Percentiles rank a stretch among this genome's conserved stretches.
Evolutionary conservation across 2,113 vertebrate species (phyloP).

Genomic region (Artemisiospiza belli): DNA sequence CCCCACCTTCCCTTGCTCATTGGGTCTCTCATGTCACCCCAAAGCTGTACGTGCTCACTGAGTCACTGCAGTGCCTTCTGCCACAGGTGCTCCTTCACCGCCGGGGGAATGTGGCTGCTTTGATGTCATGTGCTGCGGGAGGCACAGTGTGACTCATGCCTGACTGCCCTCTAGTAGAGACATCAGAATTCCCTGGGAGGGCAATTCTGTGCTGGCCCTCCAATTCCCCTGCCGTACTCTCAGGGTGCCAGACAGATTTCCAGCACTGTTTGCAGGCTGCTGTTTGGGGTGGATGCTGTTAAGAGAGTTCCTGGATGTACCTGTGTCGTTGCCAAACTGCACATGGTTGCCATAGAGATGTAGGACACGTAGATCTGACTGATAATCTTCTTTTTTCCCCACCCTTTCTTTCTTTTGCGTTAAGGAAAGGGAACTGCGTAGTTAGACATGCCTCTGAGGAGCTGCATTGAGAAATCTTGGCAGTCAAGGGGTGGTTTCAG

Average conservation of each 20-base stretch:
- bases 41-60: not conserved
- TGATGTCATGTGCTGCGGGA: not conserved
- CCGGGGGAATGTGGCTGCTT: not conserved
- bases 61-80: not conserved
- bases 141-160: not conserved
- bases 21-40: not conserved
- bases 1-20: not conserved
- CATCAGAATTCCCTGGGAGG: not conserved
- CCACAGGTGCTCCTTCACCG: not conserved
- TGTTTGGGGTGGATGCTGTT: not conserved
- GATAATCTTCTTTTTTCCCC: not conserved
- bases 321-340: not conserved
- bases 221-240: not conserved
- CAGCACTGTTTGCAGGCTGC: not conserved
- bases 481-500: not conserved
- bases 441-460: not conserved
- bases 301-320: not conserved
- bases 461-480: not conserved
- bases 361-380: not conserved
- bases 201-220: not conserved
- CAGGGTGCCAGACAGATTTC: not conserved
- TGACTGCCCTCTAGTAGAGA: not conserved
- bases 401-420: not conserved
- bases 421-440: not conserved
- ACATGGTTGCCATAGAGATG: constrained; percentile 69